Conservation (phyloP, 2,113 vertebrate genomes). For the Ammodytes marinus region DNA sequence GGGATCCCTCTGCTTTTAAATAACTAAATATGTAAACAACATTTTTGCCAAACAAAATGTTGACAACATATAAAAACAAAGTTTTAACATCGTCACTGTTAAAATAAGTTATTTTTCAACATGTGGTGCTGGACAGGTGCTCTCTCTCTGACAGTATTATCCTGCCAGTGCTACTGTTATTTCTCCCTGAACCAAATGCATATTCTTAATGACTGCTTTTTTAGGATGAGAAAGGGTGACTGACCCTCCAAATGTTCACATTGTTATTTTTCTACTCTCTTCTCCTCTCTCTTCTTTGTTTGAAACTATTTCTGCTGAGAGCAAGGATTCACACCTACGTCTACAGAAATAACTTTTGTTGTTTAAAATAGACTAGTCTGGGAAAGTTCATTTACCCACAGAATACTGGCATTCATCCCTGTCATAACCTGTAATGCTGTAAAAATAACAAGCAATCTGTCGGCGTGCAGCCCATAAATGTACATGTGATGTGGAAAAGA, state of each 20-base stretch:
- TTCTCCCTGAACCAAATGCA: too few relatives aligned
- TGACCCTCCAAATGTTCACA: neutral
- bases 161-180: too few relatives aligned
- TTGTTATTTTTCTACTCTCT: neutral
- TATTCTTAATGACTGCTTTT: neutral
- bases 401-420: conserved; percentile 16
- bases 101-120: neutral
- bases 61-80: too few relatives aligned
- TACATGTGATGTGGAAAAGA: too few relatives aligned
- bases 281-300: neutral
- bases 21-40: too few relatives aligned
- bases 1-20: too few relatives aligned
- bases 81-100: too few relatives aligned
- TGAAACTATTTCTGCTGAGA: neutral
- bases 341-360: neutral
- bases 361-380: conserved; percentile 24
- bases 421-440: conserved; percentile 23
- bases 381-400: conserved; percentile 13
- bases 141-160: neutral
- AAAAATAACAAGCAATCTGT: conserved; percentile 13
- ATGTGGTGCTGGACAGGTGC: neutral
- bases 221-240: neutral
- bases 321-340: neutral
- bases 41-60: too few relatives aligned
- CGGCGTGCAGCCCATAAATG: too few relatives aligned